Percentiles rank a stretch among this genome's conserved stretches.
Evolutionary conservation across 2,113 vertebrate species (phyloP).

Genomic region (Plectropomus leopardus): DNA sequence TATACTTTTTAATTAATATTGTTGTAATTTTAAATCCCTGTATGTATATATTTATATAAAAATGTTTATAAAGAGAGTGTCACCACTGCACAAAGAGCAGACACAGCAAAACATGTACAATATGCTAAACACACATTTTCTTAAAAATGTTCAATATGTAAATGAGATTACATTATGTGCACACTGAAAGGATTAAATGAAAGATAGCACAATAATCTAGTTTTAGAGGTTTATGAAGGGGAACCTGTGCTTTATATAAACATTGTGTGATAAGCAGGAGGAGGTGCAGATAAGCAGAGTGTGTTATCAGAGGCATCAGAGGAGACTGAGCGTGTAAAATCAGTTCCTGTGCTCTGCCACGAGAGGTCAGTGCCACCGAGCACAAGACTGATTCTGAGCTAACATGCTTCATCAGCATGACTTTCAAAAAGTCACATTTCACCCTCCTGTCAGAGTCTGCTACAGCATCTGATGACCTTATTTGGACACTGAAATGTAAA

Average conservation of each 20-base stretch:
- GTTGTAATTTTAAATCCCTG: no score
- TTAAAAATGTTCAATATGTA: no score
- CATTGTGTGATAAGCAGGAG: background rate
- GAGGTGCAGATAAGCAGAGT: slow-evolving; percentile 13
- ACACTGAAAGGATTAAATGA: background rate
- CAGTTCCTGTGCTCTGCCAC: slow-evolving; percentile 23
- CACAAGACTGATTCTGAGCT: background rate
- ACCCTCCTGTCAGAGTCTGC: background rate
- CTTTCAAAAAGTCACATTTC: background rate
- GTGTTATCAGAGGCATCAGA: background rate
- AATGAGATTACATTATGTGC: background rate
- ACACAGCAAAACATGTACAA: background rate
- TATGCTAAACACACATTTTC: background rate
- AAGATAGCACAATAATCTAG: background rate
- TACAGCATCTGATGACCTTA: background rate
- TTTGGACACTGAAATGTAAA: background rate
- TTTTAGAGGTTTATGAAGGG: no score
- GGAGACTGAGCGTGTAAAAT: background rate
- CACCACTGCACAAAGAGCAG: background rate
- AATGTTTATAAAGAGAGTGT: background rate
- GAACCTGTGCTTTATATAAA: background rate
- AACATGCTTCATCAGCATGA: background rate
- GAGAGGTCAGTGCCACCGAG: slow-evolving; percentile 47
- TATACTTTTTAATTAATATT: no score
- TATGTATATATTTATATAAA: no score